A percentile compares a stretch with the other conserved stretches of the same genome.
phyloP scores from a whole-genome alignment of 2,888 invertebrate genomes.

The Pomacea canaliculata region DNA sequence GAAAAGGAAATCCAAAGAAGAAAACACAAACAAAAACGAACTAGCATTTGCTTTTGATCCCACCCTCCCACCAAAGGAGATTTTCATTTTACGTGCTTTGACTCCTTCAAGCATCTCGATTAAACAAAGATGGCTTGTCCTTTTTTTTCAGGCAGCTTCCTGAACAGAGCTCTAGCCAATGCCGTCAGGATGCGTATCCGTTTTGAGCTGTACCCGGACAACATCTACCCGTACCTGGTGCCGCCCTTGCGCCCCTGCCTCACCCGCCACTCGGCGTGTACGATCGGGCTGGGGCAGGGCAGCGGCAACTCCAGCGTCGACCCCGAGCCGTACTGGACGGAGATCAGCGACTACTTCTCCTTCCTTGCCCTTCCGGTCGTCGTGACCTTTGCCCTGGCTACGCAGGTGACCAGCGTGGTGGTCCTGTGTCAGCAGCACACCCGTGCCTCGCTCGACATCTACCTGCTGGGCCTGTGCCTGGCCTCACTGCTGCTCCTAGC shows the following conservation, averaged over 20 bases:
- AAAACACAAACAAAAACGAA: too few relatives aligned
- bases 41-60: too few relatives aligned
- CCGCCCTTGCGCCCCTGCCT: slow-evolving; percentile 53
- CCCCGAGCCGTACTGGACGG: slow-evolving; percentile 46
- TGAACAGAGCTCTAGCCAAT: background rate
- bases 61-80: too few relatives aligned
- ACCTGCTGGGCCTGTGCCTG: slow-evolving; percentile 58
- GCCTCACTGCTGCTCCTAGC: slow-evolving; percentile 50
- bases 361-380: slow-evolving; percentile 60
- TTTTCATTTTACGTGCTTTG: too few relatives aligned
- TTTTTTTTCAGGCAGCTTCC: too few relatives aligned
- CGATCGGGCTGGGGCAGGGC: slow-evolving; percentile 32
- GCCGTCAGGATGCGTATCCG: slow-evolving; percentile 23
- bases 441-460: slow-evolving; percentile 60
- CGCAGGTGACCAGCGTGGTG: slow-evolving; percentile 59
- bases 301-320: slow-evolving; percentile 31
- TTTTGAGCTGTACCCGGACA: slow-evolving; percentile 38
- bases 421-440: slow-evolving; percentile 55
- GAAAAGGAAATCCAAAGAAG: too few relatives aligned
- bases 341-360: slow-evolving; percentile 55
- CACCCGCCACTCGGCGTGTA: slow-evolving; percentile 48
- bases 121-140: too few relatives aligned
- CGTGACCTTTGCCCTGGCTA: slow-evolving; percentile 53
- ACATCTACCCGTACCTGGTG: slow-evolving; percentile 44
- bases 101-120: too few relatives aligned